Conservation (phyloP, 2,113 vertebrate species). For the Pungitius pungitius region DNA sequence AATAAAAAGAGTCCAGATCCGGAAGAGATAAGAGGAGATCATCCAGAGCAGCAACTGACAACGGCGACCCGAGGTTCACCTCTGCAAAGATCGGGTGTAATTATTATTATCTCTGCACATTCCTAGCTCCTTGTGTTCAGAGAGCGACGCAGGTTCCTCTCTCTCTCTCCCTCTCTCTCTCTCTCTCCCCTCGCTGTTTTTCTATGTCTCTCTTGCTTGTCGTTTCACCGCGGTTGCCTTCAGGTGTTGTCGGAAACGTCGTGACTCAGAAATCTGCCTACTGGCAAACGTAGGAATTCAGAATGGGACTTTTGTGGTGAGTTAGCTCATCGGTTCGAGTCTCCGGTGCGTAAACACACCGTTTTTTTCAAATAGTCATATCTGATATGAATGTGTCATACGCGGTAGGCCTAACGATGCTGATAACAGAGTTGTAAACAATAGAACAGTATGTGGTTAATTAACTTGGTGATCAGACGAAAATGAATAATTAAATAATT, state of each 20-base stretch:
- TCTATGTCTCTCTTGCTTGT: conserved; percentile 37
- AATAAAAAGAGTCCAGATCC: conserved; percentile 58
- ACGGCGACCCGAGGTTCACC: conserved; percentile 46
- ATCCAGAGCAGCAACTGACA: conserved; percentile 28
- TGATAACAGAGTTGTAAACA: neutral
- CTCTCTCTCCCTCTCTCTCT: conserved; percentile 41
- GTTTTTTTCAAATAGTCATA: neutral
- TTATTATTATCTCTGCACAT: conserved; percentile 48
- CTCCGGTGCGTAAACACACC: neutral
- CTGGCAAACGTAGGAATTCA: neutral
- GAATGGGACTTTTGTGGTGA: neutral
- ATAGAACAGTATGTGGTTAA: neutral
- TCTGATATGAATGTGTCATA: neutral
- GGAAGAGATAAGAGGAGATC: conserved; percentile 39
- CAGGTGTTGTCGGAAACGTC: conserved; percentile 51
- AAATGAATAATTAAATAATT: neutral
- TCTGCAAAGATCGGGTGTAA: conserved; percentile 30
- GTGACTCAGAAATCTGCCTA: neutral
- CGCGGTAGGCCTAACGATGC: neutral
- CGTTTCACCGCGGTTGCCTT: conserved; percentile 66
- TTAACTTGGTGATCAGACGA: neutral
- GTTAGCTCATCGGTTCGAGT: no score
- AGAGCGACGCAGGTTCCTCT: conserved; percentile 62
- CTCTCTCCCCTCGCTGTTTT: conserved; percentile 23
- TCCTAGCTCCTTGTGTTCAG: conserved; percentile 51